phyloP scores from a whole-genome alignment of 2,888 invertebrate genomes.

The Loripinus fragilis region DNA sequence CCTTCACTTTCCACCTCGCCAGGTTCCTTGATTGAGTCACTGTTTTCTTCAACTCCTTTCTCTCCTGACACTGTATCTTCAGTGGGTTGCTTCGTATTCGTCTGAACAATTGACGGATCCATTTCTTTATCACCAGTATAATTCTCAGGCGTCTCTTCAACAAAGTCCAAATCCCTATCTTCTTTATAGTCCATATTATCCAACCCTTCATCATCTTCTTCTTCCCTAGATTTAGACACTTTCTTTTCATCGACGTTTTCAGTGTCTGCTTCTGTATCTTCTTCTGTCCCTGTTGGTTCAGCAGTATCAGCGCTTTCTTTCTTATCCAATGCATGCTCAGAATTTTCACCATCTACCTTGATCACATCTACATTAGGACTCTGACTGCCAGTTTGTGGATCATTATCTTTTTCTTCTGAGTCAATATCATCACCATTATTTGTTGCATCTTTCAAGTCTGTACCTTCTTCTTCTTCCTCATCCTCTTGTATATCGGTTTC shows the following conservation, averaged over 20 bases:
- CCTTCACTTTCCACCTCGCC: slow-evolving; percentile 23
- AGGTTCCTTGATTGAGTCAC: slow-evolving; percentile 32
- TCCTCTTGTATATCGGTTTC: slow-evolving; percentile 35
- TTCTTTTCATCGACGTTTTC: neutral
- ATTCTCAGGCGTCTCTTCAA: neutral
- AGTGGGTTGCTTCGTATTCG: neutral
- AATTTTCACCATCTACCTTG: too few relatives aligned
- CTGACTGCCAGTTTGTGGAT: too few relatives aligned
- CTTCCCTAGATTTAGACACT: neutral
- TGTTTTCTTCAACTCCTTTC: slow-evolving; percentile 19
- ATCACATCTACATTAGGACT: too few relatives aligned
- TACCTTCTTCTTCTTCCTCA: slow-evolving; percentile 23
- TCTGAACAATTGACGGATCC: neutral
- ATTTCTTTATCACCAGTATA: slow-evolving; percentile 18
- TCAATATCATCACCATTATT: neutral
- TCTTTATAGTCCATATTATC: neutral
- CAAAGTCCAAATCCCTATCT: slow-evolving; percentile 12
- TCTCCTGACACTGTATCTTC: slow-evolving; percentile 18
- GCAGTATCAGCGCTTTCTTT: neutral
- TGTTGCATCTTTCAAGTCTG: neutral
- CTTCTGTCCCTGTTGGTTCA: neutral
- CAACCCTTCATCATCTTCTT: neutral
- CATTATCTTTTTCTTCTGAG: too few relatives aligned
- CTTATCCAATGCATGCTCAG: neutral
- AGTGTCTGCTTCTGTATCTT: neutral